Conservation (phyloP, 2,797 vertebrate species). For the Centropyge bicolor region DNA sequence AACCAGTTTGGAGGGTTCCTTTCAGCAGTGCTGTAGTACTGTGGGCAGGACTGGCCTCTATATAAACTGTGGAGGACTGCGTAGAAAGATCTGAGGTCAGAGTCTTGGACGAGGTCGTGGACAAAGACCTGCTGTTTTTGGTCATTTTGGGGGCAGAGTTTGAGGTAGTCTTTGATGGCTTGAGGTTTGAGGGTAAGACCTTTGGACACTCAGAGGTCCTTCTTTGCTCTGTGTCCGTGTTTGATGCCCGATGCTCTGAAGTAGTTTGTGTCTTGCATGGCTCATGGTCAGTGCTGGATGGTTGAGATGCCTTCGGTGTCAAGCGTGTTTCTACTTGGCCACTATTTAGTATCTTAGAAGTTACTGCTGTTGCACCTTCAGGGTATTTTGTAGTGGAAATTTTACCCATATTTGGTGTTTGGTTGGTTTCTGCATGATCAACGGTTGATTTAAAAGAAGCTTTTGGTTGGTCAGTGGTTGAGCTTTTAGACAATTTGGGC, state of each 20-base stretch:
- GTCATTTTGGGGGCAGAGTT: background rate
- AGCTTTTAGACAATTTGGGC: constrained; percentile 12
- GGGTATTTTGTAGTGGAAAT: background rate
- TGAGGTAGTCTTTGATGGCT: constrained; percentile 6
- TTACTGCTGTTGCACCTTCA: background rate
- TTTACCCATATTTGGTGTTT: background rate
- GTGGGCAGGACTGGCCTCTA: background rate
- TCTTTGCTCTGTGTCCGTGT: constrained; percentile 12
- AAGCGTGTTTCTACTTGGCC: background rate
- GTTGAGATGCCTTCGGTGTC: background rate
- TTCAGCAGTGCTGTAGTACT: background rate
- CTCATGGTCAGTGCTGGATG: constrained; percentile 5
- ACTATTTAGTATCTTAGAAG: background rate
- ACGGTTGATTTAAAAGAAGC: constrained; percentile 10
- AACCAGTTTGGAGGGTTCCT: constrained; percentile 16
- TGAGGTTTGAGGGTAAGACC: background rate
- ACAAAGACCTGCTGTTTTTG: background rate
- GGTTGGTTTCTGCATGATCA: background rate
- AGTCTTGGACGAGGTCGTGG: constrained; percentile 12
- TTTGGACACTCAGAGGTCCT: constrained; percentile 17
- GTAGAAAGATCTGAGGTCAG: constrained; percentile 13
- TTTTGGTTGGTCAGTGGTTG: background rate
- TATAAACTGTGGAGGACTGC: background rate
- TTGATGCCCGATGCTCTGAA: constrained; percentile 9
- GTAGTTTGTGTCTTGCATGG: background rate